Evolutionary conservation across 1,140 invertebrate genomes (phyloP).

Genomic region (Rhyzopertha dominica): DNA sequence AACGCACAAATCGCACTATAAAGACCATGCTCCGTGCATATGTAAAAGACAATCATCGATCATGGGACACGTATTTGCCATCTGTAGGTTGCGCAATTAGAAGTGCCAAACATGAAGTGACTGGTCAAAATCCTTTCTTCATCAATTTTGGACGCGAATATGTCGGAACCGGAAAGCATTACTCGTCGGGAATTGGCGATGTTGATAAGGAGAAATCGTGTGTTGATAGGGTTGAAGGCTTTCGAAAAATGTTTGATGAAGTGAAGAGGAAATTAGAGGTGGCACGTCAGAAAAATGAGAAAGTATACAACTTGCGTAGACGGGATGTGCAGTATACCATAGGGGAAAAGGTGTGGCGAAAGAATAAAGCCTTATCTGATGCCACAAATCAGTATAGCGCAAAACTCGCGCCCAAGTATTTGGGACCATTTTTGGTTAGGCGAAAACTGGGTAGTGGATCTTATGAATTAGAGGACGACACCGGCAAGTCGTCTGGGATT

Average conservation of each 20-base stretch:
- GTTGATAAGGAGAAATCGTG: too few relatives aligned
- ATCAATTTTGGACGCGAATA: constrained; percentile 8
- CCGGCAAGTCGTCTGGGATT: constrained; percentile 1
- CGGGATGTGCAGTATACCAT: constrained; percentile 4
- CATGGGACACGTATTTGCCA: constrained; percentile 27
- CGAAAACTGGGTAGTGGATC: constrained; percentile 11
- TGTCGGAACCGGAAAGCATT: too few relatives aligned
- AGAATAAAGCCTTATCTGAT: constrained; percentile 15
- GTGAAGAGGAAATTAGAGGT: neutral
- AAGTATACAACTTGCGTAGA: constrained; percentile 11
- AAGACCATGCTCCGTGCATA: constrained; percentile 26
- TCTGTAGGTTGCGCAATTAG: constrained; percentile 25
- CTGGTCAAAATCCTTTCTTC: constrained; percentile 24
- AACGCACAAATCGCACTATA: constrained; percentile 24
- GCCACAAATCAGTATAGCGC: constrained; percentile 11
- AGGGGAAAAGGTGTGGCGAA: constrained; percentile 5
- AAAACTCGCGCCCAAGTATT: constrained; percentile 15
- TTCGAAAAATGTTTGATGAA: constrained; percentile 2
- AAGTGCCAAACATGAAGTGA: constrained; percentile 27
- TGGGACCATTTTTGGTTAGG: constrained; percentile 10
- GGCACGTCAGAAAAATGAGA: constrained; percentile 4
- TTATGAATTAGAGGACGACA: constrained; percentile 8
- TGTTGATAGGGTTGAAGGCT: too few relatives aligned
- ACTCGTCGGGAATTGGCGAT: too few relatives aligned
- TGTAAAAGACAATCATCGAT: constrained; percentile 25